Base-by-base conservation (phyloP, 2,797 vertebrate species). In the Oreortyx pictus region DNA sequence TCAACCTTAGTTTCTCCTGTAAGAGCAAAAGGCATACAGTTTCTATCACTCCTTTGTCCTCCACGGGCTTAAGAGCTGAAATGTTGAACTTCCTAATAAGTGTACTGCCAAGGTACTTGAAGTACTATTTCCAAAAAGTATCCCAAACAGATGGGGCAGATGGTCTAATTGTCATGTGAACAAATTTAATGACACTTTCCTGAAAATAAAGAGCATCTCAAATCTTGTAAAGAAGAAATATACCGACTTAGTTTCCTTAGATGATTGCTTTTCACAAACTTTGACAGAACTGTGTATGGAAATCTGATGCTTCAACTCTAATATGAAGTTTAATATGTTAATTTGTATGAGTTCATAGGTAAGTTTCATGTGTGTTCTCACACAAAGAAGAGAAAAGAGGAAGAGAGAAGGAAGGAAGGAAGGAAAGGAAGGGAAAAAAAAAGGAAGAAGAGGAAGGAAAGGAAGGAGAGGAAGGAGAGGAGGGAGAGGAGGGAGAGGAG, bases 71-170 rank as follows among this genome's bases (percentile, higher is more conserved):
- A 68, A 70, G 62, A 76, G 37, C 15, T 73, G 41, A 86, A 91
- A 89, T 66, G 74, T 82, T 73, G 43, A 80, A 91, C 35, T 82
- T 92, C 52, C 60, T 71, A 67, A 93, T 73, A 86, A 83, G 78
- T 24, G 35, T 57, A 81, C 75, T 1, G 0, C 77, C 64, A 76
- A 77, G 41, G 43, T 64, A 88, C 84, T 62, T 76, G 62, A 92
- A 93, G 20, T 46, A 76, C 50, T 88, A 86, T 80, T 92, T 83
- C 61, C 74, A 82, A 82, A 70, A 77, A 79, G 44, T 37, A 84
- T 57, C 31, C 68, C 84, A 72, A 95, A 78, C 64, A 91, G 77
- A 88, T 82, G 47, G 67, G 82, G 52, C 67, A 83, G 60, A 83
- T 66, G 82, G 37, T 59, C 37, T 31, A 47, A 6, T 49, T 6